phyloP scores from a whole-genome alignment of 2,113 vertebrate species.

The Barnardius zonarius region DNA sequence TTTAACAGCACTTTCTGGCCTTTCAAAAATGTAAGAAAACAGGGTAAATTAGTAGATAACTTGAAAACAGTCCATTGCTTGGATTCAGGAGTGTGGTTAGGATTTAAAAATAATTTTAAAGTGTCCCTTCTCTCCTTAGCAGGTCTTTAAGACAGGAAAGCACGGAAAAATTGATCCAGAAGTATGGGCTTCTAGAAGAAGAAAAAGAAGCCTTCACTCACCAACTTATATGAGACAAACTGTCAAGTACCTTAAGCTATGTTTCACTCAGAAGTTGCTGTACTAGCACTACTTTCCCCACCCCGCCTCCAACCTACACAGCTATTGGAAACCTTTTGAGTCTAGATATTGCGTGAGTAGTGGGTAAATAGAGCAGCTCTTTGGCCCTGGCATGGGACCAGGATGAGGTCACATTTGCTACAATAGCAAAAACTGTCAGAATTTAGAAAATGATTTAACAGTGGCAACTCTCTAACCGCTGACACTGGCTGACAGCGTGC shows the following conservation, averaged over 20 bases:
- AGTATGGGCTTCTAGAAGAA: background rate
- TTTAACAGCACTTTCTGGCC: background rate
- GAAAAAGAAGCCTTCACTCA: background rate
- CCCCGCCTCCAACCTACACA: background rate
- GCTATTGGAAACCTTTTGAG: background rate
- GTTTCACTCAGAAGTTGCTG: background rate
- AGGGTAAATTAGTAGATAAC: background rate
- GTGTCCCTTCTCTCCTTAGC: background rate
- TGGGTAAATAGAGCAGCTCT: background rate
- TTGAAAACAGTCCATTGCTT: background rate
- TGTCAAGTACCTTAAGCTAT: background rate
- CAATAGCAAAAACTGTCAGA: constrained; percentile 49
- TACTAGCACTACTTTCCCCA: background rate
- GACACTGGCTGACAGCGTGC: background rate
- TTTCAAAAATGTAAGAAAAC: background rate
- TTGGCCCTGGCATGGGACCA: constrained; percentile 28
- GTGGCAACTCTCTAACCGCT: constrained; percentile 6
- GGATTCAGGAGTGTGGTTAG: background rate
- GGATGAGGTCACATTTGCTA: constrained; percentile 48
- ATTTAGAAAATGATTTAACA: constrained; percentile 56
- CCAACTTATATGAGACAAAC: background rate
- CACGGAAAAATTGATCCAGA: background rate
- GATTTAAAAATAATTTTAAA: background rate
- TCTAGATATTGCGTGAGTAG: background rate
- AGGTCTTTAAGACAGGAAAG: background rate